Evolutionary conservation across 2,113 vertebrate species (phyloP), one percentile per base, ranked within the genome.

Genomic region (Chloroceryle aenea): DNA sequence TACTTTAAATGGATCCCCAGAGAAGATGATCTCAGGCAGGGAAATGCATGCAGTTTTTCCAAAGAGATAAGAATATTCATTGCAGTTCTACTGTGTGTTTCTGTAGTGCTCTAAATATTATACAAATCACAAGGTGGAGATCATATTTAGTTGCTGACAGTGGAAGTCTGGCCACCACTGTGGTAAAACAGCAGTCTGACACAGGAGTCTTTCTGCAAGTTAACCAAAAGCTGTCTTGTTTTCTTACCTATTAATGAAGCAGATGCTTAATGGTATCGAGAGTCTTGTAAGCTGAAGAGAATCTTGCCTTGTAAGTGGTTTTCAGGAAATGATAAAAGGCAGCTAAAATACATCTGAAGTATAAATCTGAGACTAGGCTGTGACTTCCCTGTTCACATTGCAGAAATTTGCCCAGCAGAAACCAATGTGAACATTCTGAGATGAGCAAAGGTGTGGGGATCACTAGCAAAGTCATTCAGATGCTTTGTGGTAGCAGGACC

Each of bases 41-140:
- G 52, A 90, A 95, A 80, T 30, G 53, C 34, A 14, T 69, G 50
- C 80, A 73, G 34, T 66, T 47, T 93, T 95, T 95, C 87, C 42
- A 92, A 50, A 73, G 81, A 87, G 76, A 79, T 83, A 76, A 64
- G 69, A 89, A 85, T 73, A 93, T 94, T 87, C 48, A 43, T 61
- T 96, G 73, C 62, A 82, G 90, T 94, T 96, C 76, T 91, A 67
- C 79, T 73, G 18, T 71, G 62, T 19, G 1, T 75, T 92, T 85
- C 59, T 91, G 27, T 93, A 87, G 8, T 1, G 3, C 45, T 89
- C 55, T 61, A 81, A 92, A 80, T 68, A 55, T 48, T 87, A 59
- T 7, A 17, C 34, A 74, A 81, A 87, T 67, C 0, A 0, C n/a
- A 90, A 91, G 62, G 52, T 2, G 3, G 67, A 85, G 84, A 86